phyloP scores from a whole-genome alignment of 2,888 invertebrate genomes.

The Drosophila barbarae region DNA sequence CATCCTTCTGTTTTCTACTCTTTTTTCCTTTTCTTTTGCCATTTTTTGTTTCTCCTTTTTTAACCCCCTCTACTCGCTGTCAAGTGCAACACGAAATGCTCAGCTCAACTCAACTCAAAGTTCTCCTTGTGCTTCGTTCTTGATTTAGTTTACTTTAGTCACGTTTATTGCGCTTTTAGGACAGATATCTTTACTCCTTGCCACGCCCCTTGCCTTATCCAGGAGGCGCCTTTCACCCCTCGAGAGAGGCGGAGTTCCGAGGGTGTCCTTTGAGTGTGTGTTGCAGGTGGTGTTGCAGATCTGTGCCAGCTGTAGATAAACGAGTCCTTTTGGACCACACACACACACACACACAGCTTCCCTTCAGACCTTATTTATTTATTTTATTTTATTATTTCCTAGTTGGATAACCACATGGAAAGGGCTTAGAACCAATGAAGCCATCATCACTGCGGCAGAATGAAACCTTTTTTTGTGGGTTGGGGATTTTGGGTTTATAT shows the following conservation, averaged over 20 bases:
- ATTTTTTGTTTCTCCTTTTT: neutral
- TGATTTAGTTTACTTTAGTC: constrained; percentile 45
- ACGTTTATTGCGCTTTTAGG: constrained; percentile 46
- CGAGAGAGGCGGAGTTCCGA: constrained; percentile 14
- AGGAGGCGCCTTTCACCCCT: neutral
- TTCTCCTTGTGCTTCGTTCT: constrained; percentile 35
- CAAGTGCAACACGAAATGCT: constrained; percentile 47
- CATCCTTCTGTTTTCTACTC: constrained; percentile 4
- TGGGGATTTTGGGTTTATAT: no score
- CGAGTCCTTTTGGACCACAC: constrained; percentile 19
- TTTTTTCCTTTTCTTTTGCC: neutral
- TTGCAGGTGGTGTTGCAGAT: constrained; percentile 16
- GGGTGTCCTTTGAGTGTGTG: constrained; percentile 23
- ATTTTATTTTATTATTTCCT: constrained; percentile 20
- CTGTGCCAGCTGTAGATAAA: constrained; percentile 31
- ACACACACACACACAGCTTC: constrained; percentile 17
- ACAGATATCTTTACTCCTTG: constrained; percentile 22
- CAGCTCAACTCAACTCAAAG: constrained; percentile 24
- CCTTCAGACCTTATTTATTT: constrained; percentile 7
- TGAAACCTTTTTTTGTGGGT: neutral
- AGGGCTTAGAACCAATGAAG: constrained; percentile 4
- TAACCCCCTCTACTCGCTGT: constrained; percentile 16
- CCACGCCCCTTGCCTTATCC: neutral
- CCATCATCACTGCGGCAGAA: constrained; percentile 14
- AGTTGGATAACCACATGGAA: constrained; percentile 6